Base-by-base conservation (phyloP, 2,797 vertebrate genomes). In the Halcyon chelicuti region DNA sequence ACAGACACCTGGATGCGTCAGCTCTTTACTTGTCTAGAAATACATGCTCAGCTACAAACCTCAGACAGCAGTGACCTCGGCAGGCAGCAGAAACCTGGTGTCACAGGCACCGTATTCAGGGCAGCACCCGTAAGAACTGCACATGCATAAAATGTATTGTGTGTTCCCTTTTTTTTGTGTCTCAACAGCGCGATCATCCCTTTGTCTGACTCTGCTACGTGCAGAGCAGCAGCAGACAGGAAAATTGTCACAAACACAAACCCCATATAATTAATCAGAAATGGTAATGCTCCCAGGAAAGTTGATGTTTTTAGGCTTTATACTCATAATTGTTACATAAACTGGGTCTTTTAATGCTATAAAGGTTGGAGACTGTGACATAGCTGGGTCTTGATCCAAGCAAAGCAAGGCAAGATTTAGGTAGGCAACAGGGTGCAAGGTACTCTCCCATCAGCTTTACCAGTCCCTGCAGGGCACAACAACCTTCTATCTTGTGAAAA, bases 111-210 rank as follows among this genome's bases (percentile, higher is more conserved):
- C 20, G 29, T 31, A 26, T 16, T 74, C 2, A 21, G 62, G 61
- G 40, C 57, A 86, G 80, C 29, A 62, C 8, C n/a, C 68, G 26
- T 3, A 62, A 61, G 23, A 84, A 18, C 26, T 6, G 16, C 1
- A 4, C 12, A 1, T 3, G 28, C 28, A 2, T 1, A 29, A 57
- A 40, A 20, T 12, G 6, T 3, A 4, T 2, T 6, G 63, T 18
- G 1, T 3, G 39, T n/a, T 68, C 42, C 31, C 25, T 55, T 60
- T 49, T 42, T 22, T 40, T 5, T 7, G 22, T 57, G 33, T 25
- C 14, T 1, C 44, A 55, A n/a, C 13, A 26, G 22, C 20, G 6
- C 1, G 3, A 47, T 28, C 55, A 21, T 9, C 10, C 2, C 31
- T 68, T n/a, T 57, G 33, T 49, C 3, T 0, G 33, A 54, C 35